A percentile compares a stretch with the other conserved stretches of the same genome.
phyloP scores from a whole-genome alignment of 1,140 invertebrate species.

The Bombyx mandarina region DNA sequence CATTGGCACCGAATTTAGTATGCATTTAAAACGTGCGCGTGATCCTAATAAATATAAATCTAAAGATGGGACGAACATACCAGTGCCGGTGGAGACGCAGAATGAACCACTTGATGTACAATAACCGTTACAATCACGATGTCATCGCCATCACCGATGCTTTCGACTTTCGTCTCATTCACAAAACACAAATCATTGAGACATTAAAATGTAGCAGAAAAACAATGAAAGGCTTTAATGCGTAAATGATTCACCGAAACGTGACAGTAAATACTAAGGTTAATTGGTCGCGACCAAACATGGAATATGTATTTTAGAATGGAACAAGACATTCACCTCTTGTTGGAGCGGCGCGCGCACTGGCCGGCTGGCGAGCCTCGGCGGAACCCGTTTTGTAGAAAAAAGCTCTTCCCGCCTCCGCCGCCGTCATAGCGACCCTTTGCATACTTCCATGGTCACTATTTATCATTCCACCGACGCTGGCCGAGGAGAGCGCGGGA shows the following conservation, averaged over 20 bases:
- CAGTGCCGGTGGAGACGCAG: conserved; percentile 26
- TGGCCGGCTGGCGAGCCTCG: conserved; percentile 34
- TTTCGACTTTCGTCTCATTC: conserved; percentile 3
- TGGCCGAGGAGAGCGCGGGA: conserved; percentile 22
- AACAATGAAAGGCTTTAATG: conserved; percentile 1
- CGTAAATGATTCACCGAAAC: conserved; percentile 3
- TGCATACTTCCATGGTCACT: conserved; percentile 50
- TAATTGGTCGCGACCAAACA: background rate
- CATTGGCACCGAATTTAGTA: background rate
- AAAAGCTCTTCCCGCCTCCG: conserved; percentile 54
- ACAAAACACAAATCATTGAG: background rate
- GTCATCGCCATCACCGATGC: conserved; percentile 26
- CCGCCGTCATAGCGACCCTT: conserved; percentile 46
- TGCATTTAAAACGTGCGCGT: conserved; percentile 4
- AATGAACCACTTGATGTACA: conserved; percentile 33
- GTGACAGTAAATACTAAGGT: background rate
- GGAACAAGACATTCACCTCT: conserved; percentile 61
- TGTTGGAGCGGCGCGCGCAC: conserved; percentile 47
- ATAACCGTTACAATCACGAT: conserved; percentile 43
- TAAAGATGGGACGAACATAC: conserved; percentile 43
- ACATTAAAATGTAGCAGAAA: background rate
- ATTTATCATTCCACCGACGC: conserved; percentile 43
- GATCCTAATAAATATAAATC: conserved; percentile 18
- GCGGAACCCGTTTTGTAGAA: conserved; percentile 61
- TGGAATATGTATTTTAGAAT: conserved; percentile 19